Percentiles rank a stretch among this genome's conserved stretches.
These are phyloP conservation scores for Hypomecis atomaria DNA, from an alignment of 2,888 invertebrate species.

Conservation along the genomic window DNA sequence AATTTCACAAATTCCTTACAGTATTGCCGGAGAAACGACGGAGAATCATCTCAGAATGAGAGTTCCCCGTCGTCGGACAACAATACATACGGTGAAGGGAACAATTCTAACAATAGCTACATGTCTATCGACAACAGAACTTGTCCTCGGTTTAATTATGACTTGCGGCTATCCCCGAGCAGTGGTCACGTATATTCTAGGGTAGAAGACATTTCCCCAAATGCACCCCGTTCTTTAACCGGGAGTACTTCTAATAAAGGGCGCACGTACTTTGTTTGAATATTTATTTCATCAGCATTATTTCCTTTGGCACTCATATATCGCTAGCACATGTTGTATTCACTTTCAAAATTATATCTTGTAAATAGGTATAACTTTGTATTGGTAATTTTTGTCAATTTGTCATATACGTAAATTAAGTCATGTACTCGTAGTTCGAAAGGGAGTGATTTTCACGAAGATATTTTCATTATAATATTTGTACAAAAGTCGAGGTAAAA, in stretches of 20 bases:
- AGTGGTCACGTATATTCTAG: conserved; percentile 83
- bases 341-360: conserved; percentile 48
- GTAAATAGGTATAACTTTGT: conserved; percentile 63
- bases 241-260: conserved; percentile 70
- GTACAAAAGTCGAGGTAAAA: conserved; percentile 72
- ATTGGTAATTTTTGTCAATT: conserved; percentile 72
- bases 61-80: conserved; percentile 83
- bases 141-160: conserved; percentile 84
- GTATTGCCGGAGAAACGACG: conserved; percentile 77
- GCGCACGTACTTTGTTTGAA: conserved; percentile 80
- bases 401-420: conserved; percentile 75
- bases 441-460: conserved; percentile 49
- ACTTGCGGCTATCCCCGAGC: conserved; percentile 80
- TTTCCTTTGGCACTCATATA: conserved; percentile 51
- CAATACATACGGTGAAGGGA: conserved; percentile 87
- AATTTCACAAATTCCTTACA: conserved; percentile 81
- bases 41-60: conserved; percentile 83
- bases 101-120: conserved; percentile 88
- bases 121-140: conserved; percentile 86
- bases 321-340: conserved; percentile 52
- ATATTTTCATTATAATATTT: conserved; percentile 66
- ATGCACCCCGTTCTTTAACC: conserved; percentile 71
- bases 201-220: conserved; percentile 80
- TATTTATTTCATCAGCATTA: conserved; percentile 44
- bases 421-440: conserved; percentile 37